These are phyloP conservation scores for Sinopyrophorus schimmeli DNA, from an alignment of 2,888 invertebrate species.

Conservation along the genomic window DNA sequence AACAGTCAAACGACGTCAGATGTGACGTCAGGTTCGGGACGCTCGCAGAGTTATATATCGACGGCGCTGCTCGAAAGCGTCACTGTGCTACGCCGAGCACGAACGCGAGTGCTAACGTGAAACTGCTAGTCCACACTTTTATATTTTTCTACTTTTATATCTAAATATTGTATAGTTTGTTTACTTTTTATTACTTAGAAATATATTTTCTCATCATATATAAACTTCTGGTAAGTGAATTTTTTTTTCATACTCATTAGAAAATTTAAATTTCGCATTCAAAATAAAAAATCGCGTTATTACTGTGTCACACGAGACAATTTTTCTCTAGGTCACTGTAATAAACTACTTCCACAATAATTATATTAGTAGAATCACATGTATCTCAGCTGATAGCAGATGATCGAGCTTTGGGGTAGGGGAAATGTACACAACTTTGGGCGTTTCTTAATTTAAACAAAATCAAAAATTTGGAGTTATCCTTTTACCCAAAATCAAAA, in stretches of 20 bases:
- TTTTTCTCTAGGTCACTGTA: conserved; percentile 18
- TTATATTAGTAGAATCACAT: conserved; percentile 23
- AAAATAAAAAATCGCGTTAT: background rate
- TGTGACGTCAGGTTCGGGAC: conserved; percentile 49
- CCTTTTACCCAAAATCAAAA: too few relatives aligned
- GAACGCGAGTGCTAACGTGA: conserved; percentile 49
- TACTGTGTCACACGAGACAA: conserved; percentile 1
- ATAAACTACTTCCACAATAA: conserved; percentile 10
- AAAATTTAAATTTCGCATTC: background rate
- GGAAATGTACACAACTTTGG: conserved; percentile 5
- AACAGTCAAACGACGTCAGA: conserved; percentile 52
- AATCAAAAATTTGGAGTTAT: too few relatives aligned
- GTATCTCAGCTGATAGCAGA: conserved; percentile 29
- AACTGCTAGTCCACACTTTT: conserved; percentile 54
- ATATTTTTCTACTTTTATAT: conserved; percentile 57
- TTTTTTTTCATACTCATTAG: conserved; percentile 9
- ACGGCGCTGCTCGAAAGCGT: conserved; percentile 47
- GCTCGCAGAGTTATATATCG: conserved; percentile 52
- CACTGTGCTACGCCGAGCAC: conserved; percentile 52
- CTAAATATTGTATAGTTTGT: conserved; percentile 54
- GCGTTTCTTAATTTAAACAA: too few relatives aligned
- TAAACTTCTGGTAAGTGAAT: conserved; percentile 52
- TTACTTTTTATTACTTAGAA: conserved; percentile 50
- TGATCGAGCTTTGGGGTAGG: conserved; percentile 25
- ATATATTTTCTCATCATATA: conserved; percentile 51